Base-by-base conservation (phyloP, 2,113 vertebrate genomes). In the Strigops habroptila region DNA sequence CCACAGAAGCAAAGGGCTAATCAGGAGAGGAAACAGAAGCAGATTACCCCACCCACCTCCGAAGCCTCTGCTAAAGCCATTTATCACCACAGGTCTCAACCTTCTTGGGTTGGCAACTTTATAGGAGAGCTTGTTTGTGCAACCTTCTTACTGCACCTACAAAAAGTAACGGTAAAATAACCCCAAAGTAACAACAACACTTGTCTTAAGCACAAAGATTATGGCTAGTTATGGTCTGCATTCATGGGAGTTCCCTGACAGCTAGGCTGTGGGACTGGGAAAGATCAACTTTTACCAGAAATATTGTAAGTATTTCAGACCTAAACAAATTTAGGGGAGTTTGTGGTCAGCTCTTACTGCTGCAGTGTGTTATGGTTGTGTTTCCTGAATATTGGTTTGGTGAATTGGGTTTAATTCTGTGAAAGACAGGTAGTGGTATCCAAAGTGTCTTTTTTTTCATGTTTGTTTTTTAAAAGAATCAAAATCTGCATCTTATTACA, bases 21-120 rank as follows among this genome's bases (percentile, higher is more conserved):
- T 97, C 91, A 67, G 69, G 76, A 93, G 86, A 94, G 92, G 91
- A 96, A 96, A 81, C 5, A 74, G 94, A 77, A 70, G 64, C 18
- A 15, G 21, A 63, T 94, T 70, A 84, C 92, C 68, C 90, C 94
- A 94, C 95, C 96, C 96, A 91, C 18, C 21, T 33, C 37, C 0
- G 1, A 57, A 83, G 94, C 33, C 44, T 80, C 68, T 70, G 76
- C 88, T 90, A 67, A 90, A 90, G 64, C 25, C 55, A 83, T 95
- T 95, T 90, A 86, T 96, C 73, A 15, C 16, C 52, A 62, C 1
- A 10, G 73, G 90, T 93, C 82, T 86, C 71, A 86, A 7, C 60
- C 12, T 70, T 23, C 79, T 86, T 2, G 5, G 11, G 53, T 9
- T 77, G 79, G 79, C 63, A 82, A 3, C 75, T 62, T 62, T 28